Percentiles rank a stretch among this genome's conserved stretches.
Evolutionary conservation across 2,113 vertebrate species (phyloP).

Genomic region (Rafetus swinhoei): DNA sequence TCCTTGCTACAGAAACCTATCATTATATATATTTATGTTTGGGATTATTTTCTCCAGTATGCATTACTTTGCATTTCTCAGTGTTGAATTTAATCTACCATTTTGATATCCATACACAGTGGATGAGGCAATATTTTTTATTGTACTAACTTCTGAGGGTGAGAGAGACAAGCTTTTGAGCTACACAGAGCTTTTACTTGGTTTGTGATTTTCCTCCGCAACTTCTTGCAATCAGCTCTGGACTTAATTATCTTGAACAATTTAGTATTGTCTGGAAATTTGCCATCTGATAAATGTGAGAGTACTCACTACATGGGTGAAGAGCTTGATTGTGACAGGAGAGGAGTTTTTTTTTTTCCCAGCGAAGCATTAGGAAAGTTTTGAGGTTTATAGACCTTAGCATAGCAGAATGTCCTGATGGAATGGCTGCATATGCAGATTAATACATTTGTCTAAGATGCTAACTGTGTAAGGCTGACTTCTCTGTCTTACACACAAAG

Average conservation of each 20-base stretch:
- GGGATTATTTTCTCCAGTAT: neutral
- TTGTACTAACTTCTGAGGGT: neutral
- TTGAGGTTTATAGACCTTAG: slow-evolving; percentile 35
- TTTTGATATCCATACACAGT: neutral
- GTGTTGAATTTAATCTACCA: neutral
- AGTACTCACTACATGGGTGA: slow-evolving; percentile 27
- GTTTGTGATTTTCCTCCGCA: neutral
- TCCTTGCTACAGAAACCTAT: neutral
- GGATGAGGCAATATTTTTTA: neutral
- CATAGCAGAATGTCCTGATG: neutral
- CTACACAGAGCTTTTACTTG: neutral
- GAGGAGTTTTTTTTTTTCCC: slow-evolving; percentile 39
- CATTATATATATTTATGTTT: neutral
- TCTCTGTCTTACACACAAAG: neutral
- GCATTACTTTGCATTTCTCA: neutral
- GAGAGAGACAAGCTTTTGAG: neutral
- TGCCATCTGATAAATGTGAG: slow-evolving; percentile 28
- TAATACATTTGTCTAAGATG: neutral
- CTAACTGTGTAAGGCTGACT: neutral
- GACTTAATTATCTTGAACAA: neutral
- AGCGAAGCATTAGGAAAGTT: neutral
- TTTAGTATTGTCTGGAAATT: neutral
- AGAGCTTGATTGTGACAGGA: slow-evolving; percentile 29
- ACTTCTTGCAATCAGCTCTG: neutral
- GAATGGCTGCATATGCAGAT: slow-evolving; percentile 41